Evolutionary conservation across 2,113 vertebrate genomes (phyloP).

Genomic region (Psilopogon haemacephalus): DNA sequence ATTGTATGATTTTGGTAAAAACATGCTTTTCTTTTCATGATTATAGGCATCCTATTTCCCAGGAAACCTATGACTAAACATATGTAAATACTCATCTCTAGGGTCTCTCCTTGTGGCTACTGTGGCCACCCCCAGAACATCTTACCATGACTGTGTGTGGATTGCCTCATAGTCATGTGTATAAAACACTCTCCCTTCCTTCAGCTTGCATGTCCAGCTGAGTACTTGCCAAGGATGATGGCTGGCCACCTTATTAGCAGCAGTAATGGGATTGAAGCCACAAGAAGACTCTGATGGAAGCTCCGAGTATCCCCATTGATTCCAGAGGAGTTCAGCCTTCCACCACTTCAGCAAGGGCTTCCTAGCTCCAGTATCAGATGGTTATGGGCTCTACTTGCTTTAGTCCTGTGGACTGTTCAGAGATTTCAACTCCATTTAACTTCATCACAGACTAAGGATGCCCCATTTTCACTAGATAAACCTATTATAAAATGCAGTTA

Average conservation of each 20-base stretch:
- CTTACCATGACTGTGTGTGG: neutral
- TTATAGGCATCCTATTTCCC: neutral
- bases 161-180: neutral
- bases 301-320: neutral
- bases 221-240: neutral
- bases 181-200: neutral
- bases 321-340: neutral
- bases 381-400: neutral
- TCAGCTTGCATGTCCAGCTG: neutral
- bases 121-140: neutral
- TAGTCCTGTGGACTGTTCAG: neutral
- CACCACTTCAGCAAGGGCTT: neutral
- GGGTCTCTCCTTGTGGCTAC: neutral
- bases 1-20: conserved; percentile 36
- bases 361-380: fast-evolving
- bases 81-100: neutral
- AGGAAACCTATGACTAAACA: neutral
- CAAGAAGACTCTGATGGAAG: neutral
- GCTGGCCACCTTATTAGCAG: neutral
- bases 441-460: neutral
- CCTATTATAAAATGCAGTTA: neutral
- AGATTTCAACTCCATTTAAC: neutral
- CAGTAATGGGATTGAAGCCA: neutral
- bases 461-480: neutral
- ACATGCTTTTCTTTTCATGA: conserved; percentile 36